Base-by-base conservation (phyloP, 2,888 invertebrate species). In the Nasonia oneida region DNA sequence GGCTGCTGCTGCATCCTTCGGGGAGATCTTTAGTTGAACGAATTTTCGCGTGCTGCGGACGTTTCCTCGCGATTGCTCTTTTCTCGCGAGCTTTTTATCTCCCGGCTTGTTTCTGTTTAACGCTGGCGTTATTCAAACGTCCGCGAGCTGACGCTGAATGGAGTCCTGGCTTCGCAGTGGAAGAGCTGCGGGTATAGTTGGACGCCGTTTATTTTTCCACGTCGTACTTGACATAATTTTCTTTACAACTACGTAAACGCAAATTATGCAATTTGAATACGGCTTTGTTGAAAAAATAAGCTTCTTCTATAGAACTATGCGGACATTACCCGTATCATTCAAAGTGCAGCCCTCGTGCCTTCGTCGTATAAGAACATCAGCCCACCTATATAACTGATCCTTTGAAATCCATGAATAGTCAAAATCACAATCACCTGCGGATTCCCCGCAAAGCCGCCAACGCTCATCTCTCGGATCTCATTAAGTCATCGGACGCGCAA, bases 401-500 rank as follows among this genome's bases (percentile, higher is more conserved):
- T 64, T 64, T 64, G 12, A 29, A 23, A 73, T 42, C 39, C n/a
- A 6, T 73, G 42, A 42, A 73, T 42, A 42, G n/a, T 14, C 29
- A 29, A 64, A 64, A 64, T 64, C 6, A 29, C 29, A 29, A 29
- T 23, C 29, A 29, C 18, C 18, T 2, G 23, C 64, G 10, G 29
- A 75, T 75, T 67, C 57, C 71, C 50, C 3, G 74, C 18, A 33
- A 37, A n/a, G 39, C 37, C 33, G 76, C n/a, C 39, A 29, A 76
- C 57, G 37, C 57, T 57, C 39, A 39, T 8, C 2, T 70, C 8
- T 57, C 71, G 33, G 12, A 61, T 84, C 80, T 73, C 81, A 81
- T 81, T 85, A 85, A 81, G 77, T 78, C 76, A 74, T 81, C 76
- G 33, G n/a, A 64, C 29, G 39, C 81, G 39, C 81, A 81, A 81